Base-by-base conservation (phyloP, 1,140 invertebrate genomes). In the Antheraea pernyi region DNA sequence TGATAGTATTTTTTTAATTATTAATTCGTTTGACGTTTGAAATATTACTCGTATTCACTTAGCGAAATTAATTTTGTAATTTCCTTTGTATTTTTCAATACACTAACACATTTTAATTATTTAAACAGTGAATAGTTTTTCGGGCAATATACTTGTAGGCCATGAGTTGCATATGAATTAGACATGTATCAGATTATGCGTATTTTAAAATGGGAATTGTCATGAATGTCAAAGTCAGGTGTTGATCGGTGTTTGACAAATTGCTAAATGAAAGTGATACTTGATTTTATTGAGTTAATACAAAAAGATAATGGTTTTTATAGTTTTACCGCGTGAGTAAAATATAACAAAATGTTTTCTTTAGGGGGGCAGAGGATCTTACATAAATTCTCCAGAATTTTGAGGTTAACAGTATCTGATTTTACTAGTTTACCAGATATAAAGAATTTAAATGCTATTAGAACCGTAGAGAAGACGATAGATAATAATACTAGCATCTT, bases 391-490 rank as follows among this genome's bases (percentile, higher is more conserved):
- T 82, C 89, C 73, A 92, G 89, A 70, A 84, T 91, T 88, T 91
- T 92, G 86, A 93, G 92, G 91, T 92, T 93, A 92, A 81, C 83
- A 78, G 70, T 88, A 66, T 79, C 78, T 59, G 84, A 91, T 66
- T 91, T 84, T 63, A 86, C 82, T 71, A 92, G 80, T 75, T 81
- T 88, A 42, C 90, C 88, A 36, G 88, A 91, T 77, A 82, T 92
- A 48, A 84, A 92, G 75, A 92, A 89, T 19, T 81, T 93, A 73
- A 91, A 89, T 70, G 71, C 91, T 16, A 85, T 93, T 9, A 85
- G 91, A 69, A 92, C 92, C 5, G 91, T 93, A 19, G 91, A 93
- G 74, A 93, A 92, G 78, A 89, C 85, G 16, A 88, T 93, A 66
- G 92, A 93, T 69, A 87, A 82, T 19, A 91, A 86, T 67, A 90